A percentile compares a stretch with the other conserved stretches of the same genome.
Conservation (phyloP, 2,888 invertebrate genomes). For the Hipparchia semele region DNA sequence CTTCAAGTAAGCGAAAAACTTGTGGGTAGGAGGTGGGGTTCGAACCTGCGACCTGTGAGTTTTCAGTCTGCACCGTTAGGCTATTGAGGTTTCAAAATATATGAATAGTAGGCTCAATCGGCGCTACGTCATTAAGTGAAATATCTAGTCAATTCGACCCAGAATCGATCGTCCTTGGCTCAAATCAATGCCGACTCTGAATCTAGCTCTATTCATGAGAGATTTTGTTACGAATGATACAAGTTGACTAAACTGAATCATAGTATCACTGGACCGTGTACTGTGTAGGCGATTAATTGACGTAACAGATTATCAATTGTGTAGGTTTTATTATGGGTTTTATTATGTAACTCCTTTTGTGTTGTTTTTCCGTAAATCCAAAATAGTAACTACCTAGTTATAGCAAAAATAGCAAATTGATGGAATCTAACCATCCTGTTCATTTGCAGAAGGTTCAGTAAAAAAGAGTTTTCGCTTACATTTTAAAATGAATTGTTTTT, state of each 20-base stretch:
- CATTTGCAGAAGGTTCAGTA: too few species aligned
- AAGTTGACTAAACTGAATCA: background rate
- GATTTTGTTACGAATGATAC: background rate
- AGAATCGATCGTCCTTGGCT: background rate
- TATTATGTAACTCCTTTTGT: slow-evolving; percentile 6
- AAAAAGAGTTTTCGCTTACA: too few species aligned
- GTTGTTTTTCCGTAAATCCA: slow-evolving; percentile 3
- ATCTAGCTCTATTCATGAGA: background rate
- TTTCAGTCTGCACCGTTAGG: too few species aligned
- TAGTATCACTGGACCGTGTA: background rate
- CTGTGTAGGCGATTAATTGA: slow-evolving; percentile 15
- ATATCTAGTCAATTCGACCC: background rate
- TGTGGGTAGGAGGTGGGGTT: too few species aligned
- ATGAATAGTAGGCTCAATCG: too few species aligned
- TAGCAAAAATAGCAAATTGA: background rate
- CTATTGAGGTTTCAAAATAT: too few species aligned
- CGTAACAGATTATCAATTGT: slow-evolving; percentile 13
- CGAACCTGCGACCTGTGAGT: background rate
- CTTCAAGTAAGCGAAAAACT: too few species aligned
- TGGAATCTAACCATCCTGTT: too few species aligned
- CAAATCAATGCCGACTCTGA: background rate
- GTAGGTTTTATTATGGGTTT: slow-evolving; percentile 18
- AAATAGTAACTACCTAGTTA: background rate
- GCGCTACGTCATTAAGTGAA: background rate
- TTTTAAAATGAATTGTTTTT: too few species aligned